Evolutionary conservation across 2,797 vertebrate species (phyloP).

Genomic region (Sebastes taczanowskii): DNA sequence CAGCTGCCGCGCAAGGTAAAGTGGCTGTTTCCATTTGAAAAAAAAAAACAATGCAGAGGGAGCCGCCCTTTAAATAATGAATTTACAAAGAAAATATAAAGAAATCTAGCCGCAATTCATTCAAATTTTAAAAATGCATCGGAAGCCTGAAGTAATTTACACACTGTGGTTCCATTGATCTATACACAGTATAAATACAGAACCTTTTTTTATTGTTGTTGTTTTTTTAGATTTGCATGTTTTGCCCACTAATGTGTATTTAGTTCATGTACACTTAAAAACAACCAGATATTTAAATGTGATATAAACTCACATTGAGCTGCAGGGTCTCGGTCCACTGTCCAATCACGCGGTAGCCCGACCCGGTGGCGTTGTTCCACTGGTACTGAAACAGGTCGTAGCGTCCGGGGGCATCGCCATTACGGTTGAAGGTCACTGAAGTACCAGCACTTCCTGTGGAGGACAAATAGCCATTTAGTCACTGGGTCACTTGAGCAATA

Average conservation of each 20-base stretch:
- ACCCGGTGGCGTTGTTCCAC: slow-evolving; percentile 84
- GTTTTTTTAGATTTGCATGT: neutral
- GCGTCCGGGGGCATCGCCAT: slow-evolving; percentile 92
- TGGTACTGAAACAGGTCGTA: slow-evolving; percentile 98
- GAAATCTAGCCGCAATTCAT: neutral
- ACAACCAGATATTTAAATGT: neutral
- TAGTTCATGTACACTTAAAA: neutral
- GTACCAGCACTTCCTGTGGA: slow-evolving; percentile 91
- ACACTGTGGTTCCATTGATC: neutral
- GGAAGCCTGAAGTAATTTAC: neutral
- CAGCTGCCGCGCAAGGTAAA: too few relatives aligned
- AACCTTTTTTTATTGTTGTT: neutral
- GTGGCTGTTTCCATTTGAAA: neutral
- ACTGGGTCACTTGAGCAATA: neutral
- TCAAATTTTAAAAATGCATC: neutral
- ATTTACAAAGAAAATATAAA: neutral
- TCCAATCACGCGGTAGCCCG: slow-evolving; percentile 89
- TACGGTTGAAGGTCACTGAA: slow-evolving; percentile 94
- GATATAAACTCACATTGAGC: slow-evolving; percentile 88
- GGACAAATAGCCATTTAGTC: neutral
- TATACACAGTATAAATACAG: neutral
- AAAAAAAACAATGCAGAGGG: neutral
- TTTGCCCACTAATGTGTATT: neutral
- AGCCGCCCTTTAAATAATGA: neutral
- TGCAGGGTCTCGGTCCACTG: slow-evolving; percentile 95